These are phyloP conservation scores for Crambe crambe DNA, from an alignment of 37 sponge, comb jelly and placozoan species.

Conservation along the genomic window DNA sequence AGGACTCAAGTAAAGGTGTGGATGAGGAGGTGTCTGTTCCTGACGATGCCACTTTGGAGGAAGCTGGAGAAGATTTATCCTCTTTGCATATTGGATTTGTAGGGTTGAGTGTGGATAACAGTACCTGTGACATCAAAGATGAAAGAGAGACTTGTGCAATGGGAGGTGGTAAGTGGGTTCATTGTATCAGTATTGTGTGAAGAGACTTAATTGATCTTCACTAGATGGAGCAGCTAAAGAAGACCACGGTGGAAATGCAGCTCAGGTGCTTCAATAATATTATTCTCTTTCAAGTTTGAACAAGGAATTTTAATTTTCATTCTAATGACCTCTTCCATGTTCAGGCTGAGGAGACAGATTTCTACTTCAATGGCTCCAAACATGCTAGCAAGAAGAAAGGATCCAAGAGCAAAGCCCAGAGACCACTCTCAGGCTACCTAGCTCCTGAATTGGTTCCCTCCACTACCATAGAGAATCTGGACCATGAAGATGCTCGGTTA, in stretches of 20 bases:
- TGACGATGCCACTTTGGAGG: background rate
- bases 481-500: conserved; percentile 43
- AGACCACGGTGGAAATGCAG: background rate
- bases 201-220: background rate
- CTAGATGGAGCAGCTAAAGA: background rate
- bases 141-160: background rate
- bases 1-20: conserved; percentile 1
- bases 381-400: background rate
- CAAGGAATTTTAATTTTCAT: too few relatives aligned
- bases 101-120: background rate
- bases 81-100: conserved; percentile 18
- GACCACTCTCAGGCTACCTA: conserved; percentile 37
- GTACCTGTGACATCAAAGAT: background rate
- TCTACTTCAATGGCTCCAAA: background rate
- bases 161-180: background rate
- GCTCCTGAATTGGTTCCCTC: conserved; percentile 5
- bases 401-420: background rate
- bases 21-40: conserved; percentile 16
- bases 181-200: too few relatives aligned
- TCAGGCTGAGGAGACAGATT: background rate
- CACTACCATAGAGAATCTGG: conserved; percentile 15
- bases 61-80: background rate
- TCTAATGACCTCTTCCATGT: background rate
- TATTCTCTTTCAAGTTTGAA: too few relatives aligned
- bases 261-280: background rate